Evolutionary conservation across 2,888 invertebrate genomes (phyloP), one percentile per base, ranked within the genome.

Genomic region (Ornithoptera priamus): DNA sequence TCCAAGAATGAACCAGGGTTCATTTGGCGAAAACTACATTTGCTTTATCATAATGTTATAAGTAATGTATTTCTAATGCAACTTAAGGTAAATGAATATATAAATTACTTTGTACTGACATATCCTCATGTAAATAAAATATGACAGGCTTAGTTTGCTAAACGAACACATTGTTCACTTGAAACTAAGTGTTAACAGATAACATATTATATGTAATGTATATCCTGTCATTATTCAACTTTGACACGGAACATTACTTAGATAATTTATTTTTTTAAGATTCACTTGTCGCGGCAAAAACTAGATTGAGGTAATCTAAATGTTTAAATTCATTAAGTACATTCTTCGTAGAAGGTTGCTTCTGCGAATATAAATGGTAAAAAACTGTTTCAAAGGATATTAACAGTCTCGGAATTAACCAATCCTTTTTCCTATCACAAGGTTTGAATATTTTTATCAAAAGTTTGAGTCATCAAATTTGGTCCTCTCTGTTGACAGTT

Each of bases 101-200:
- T 15, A 50, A n/a, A 5, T 5, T 53, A 46, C 15, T 18, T n/a
- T 53, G n/a, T n/a, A 53, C 18, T n/a, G 53, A 6, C 18, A 12
- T 6, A 7, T 53, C 6, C 18, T n/a, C 10, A 53, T 53, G n/a
- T 58, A 22, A 46, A 12, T 15, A 22, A 58, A 58, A 58, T 58
- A 22, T 12, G 24, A 7, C 12, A 57, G 22, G 10, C 57, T 58
- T 24, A 15, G n/a, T 58, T 22, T 58, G 57, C n/a, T 58, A 58
- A 58, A 22, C 57, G 57, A 58, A 15, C 57, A 10, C 22, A 58
- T 58, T 18, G 36, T 39, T 39, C 58, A 65, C 39, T 65, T 18
- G 12, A 65, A 59, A 46, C 17, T 39, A 15, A 24, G 39, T 65
- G 65, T 42, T 22, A 58, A 58, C 57, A 12, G 57, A 24, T 4